Percentiles rank a stretch among this genome's conserved stretches.
Conservation (phyloP, 2,113 vertebrate genomes). For the Orthonyx spaldingii region DNA sequence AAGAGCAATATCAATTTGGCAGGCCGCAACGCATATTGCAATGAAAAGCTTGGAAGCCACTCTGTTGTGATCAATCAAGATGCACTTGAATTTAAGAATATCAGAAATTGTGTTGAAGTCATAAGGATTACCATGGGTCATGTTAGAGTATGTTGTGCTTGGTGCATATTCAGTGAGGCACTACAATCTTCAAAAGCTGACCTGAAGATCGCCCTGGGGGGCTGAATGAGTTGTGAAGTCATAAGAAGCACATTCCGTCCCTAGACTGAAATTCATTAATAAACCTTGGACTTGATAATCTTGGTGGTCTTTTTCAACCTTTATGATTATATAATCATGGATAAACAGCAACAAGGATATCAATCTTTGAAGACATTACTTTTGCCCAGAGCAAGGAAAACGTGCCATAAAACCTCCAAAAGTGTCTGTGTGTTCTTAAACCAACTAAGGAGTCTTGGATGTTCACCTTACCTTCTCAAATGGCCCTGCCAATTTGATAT, state of each 20-base stretch:
- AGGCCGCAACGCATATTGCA: not conserved
- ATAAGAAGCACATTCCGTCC: not conserved
- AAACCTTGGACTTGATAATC: not conserved
- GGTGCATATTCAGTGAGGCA: not conserved
- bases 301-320: not conserved
- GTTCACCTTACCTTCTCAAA: not conserved
- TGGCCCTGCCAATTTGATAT: not conserved
- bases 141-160: not conserved
- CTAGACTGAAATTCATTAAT: not conserved
- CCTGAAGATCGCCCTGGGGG: not conserved
- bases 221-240: not conserved
- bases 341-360: not conserved
- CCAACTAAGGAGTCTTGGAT: not conserved
- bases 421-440: not conserved
- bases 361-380: not conserved
- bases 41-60: not conserved
- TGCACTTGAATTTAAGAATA: not conserved
- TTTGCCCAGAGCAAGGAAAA: not conserved
- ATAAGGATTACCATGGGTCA: not conserved
- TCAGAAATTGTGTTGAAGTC: not conserved
- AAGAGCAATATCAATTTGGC: not conserved
- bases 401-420: not conserved
- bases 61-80: not conserved
- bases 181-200: not conserved
- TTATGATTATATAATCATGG: not conserved